Evolutionary conservation across 2,113 vertebrate genomes (phyloP).

Genomic region (Protobothrops flavoviridis): DNA sequence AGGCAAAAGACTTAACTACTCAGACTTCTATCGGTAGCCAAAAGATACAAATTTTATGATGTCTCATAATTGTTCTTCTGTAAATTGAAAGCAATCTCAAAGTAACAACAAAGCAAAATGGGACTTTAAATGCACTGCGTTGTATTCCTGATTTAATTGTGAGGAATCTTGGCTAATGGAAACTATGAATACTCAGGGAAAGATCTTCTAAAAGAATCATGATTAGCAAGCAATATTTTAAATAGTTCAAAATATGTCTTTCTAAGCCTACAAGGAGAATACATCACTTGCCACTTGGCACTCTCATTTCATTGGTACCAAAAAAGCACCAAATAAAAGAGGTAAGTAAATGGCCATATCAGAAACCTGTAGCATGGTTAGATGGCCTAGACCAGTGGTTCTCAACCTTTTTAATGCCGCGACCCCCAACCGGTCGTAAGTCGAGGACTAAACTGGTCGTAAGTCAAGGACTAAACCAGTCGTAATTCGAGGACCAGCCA

Average conservation of each 20-base stretch:
- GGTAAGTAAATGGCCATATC: neutral
- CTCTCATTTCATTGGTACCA: neutral
- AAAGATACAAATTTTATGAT: neutral
- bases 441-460: no score
- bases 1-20: neutral
- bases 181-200: neutral
- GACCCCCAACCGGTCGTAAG: no score
- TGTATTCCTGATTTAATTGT: neutral
- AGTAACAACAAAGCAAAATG: neutral
- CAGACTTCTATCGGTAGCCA: constrained; percentile 20
- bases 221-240: neutral
- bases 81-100: neutral
- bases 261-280: neutral
- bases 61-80: neutral
- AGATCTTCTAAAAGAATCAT: neutral
- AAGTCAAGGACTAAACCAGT: no score
- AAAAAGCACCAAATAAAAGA: neutral
- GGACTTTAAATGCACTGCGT: neutral
- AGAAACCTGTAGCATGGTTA: neutral
- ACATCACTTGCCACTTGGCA: neutral
- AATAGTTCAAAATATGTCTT: neutral
- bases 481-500: no score
- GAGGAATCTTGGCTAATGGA: neutral
- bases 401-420: no score
- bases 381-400: neutral